These are phyloP conservation scores for Grapholita molesta DNA, from an alignment of 1,140 invertebrate species.

Conservation along the genomic window DNA sequence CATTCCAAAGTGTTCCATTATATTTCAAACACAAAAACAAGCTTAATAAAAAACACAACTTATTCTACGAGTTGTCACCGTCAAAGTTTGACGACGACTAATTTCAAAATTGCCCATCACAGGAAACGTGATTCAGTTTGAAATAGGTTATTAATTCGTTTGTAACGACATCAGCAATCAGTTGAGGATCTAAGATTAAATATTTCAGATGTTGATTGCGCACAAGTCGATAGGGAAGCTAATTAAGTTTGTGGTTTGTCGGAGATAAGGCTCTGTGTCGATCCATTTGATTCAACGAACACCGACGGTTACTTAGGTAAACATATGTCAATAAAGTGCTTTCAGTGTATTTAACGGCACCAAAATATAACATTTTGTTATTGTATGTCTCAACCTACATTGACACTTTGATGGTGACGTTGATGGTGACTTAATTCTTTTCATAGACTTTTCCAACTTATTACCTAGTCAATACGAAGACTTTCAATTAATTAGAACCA, in stretches of 20 bases:
- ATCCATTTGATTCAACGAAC: too few species aligned
- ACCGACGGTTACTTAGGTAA: too few species aligned
- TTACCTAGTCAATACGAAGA: too few species aligned
- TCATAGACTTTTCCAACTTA: too few species aligned
- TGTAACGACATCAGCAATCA: not conserved
- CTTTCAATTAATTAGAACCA: too few species aligned
- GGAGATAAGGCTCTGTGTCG: not conserved
- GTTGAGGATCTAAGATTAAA: constrained; percentile 3
- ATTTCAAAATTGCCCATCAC: not conserved
- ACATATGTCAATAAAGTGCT: too few species aligned
- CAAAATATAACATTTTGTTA: too few species aligned
- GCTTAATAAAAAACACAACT: not conserved
- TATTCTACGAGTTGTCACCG: not conserved
- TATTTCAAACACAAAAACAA: not conserved
- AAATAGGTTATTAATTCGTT: constrained; percentile 4
- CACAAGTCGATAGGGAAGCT: not conserved
- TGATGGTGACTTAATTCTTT: too few species aligned
- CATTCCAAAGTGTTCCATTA: not conserved
- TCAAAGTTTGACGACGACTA: not conserved
- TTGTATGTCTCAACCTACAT: too few species aligned
- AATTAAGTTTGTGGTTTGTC: not conserved
- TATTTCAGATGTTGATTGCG: not conserved
- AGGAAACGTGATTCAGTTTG: not conserved
- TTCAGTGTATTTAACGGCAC: too few species aligned
- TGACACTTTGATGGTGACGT: too few species aligned